A percentile compares a stretch with the other conserved stretches of the same genome.
These are phyloP conservation scores for Sesamia nonagrioides DNA, from an alignment of 1,140 invertebrate genomes.

Conservation along the genomic window DNA sequence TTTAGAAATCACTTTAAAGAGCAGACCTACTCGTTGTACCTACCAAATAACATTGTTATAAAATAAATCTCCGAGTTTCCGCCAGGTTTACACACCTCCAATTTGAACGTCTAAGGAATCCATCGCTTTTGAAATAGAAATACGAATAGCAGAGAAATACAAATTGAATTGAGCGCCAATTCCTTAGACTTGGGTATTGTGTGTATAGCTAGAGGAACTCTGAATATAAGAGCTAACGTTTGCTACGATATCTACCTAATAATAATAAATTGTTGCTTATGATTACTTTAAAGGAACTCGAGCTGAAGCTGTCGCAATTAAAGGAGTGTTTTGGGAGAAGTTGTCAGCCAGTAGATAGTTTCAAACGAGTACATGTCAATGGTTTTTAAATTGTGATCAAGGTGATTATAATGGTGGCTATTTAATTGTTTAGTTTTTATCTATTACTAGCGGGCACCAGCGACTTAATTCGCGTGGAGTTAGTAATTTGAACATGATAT, in stretches of 20 bases:
- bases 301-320: neutral
- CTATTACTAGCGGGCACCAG: too few relatives aligned
- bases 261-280: neutral
- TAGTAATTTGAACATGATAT: too few relatives aligned
- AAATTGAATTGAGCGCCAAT: slow-evolving; percentile 36
- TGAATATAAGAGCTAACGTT: neutral
- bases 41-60: neutral
- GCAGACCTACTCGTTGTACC: neutral
- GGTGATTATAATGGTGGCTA: too few relatives aligned
- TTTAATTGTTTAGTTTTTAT: too few relatives aligned
- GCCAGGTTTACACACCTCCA: slow-evolving; percentile 1
- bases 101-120: slow-evolving; percentile 31
- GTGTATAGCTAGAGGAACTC: slow-evolving; percentile 4
- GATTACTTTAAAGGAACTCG: neutral
- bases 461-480: too few relatives aligned
- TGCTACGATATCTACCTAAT: neutral
- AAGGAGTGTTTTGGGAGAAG: too few relatives aligned
- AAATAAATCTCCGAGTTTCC: neutral
- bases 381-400: too few relatives aligned
- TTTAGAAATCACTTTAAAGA: neutral
- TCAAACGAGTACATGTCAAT: too few relatives aligned
- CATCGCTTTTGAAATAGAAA: slow-evolving; percentile 32
- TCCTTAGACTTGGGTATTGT: slow-evolving; percentile 8
- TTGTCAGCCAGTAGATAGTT: too few relatives aligned
- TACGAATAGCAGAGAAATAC: slow-evolving; percentile 30